Evolutionary conservation across 2,113 vertebrate species (phyloP).

Genomic region (Anarrhichthys ocellatus): DNA sequence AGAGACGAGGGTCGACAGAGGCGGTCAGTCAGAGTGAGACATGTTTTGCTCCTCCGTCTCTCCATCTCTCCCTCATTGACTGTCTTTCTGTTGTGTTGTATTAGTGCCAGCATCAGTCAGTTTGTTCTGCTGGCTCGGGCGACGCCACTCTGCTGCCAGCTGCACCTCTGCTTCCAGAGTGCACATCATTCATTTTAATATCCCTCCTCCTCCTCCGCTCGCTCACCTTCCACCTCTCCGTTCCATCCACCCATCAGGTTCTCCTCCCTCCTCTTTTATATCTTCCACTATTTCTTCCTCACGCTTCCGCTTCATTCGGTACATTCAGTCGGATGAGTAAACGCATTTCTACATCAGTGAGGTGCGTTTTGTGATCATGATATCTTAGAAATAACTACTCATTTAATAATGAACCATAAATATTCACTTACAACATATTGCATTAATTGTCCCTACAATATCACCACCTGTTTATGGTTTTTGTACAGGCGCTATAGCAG

Average conservation of each 20-base stretch:
- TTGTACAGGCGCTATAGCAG: too few relatives aligned
- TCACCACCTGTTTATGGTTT: too few relatives aligned
- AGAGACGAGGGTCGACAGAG: too few relatives aligned
- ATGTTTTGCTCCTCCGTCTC: neutral
- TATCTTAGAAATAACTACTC: too few relatives aligned
- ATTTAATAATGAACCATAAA: too few relatives aligned
- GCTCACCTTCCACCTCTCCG: conserved; percentile 11
- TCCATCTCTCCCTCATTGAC: neutral
- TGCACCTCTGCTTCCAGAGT: conserved; percentile 62
- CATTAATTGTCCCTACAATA: too few relatives aligned
- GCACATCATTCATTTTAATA: conserved; percentile 72
- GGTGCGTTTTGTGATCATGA: too few relatives aligned
- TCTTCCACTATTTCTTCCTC: neutral
- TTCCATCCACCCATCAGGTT: conserved; percentile 8
- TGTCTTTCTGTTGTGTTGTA: conserved; percentile 45
- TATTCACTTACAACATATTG: too few relatives aligned
- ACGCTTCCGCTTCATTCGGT: too few relatives aligned
- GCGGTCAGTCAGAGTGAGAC: neutral
- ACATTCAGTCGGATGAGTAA: too few relatives aligned
- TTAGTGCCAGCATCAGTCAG: conserved; percentile 65
- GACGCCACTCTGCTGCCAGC: conserved; percentile 62
- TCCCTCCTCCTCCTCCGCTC: conserved; percentile 24
- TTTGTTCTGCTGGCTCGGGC: conserved; percentile 56
- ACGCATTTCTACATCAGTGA: too few relatives aligned
- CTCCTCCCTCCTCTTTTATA: neutral